These are phyloP conservation scores for Trematocara zebra DNA, from an alignment of 2,113 vertebrate species.

Conservation along the genomic window DNA sequence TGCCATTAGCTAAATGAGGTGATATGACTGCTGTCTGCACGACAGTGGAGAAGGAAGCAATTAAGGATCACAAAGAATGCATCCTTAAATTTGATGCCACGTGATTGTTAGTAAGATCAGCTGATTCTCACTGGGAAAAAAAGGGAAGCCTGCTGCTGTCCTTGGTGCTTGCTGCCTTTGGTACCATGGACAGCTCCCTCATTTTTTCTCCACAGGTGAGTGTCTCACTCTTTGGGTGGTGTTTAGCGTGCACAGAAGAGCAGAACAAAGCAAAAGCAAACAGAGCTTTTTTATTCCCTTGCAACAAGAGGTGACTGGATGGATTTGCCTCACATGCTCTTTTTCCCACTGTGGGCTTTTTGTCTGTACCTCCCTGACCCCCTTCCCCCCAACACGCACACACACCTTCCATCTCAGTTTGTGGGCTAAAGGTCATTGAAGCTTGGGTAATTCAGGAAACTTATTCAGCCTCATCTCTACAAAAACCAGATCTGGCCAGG, in stretches of 20 bases:
- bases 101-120: background rate
- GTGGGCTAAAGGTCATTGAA: background rate
- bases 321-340: constrained; percentile 34
- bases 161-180: constrained; percentile 31
- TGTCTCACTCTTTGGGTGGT: background rate
- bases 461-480: background rate
- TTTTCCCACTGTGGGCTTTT: constrained; percentile 44
- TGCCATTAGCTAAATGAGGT: background rate
- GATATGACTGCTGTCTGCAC: background rate
- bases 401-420: background rate
- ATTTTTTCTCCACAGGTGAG: constrained; percentile 38
- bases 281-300: background rate
- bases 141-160: constrained; percentile 29
- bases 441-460: background rate
- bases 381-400: background rate
- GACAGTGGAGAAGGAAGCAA: background rate
- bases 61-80: background rate
- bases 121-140: background rate
- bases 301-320: background rate
- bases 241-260: background rate
- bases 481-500: background rate
- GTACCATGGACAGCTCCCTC: constrained; percentile 66
- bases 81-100: background rate
- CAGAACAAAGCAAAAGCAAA: constrained; percentile 10
- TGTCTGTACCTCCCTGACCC: background rate